Evolutionary conservation across 2,113 vertebrate genomes (phyloP), one percentile per base, ranked within the genome.

Genomic region (Stegastes partitus): DNA sequence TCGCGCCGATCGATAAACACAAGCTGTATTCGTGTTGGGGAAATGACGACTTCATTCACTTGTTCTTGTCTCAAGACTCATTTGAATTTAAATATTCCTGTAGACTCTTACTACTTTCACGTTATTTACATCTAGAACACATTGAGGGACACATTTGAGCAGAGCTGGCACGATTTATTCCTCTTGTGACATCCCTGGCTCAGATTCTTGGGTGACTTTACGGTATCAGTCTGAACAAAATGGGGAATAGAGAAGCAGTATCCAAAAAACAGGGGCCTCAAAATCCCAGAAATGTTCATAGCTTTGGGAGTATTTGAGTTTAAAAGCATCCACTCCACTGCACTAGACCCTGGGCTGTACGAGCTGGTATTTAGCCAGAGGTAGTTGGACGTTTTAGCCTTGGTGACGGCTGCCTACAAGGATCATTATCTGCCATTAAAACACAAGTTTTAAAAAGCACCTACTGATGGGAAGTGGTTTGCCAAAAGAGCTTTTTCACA

Each of bases 1-100:
- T 51, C 22, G 37, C 23, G 39, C 3, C 42, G 37, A 57, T 81
- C 73, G 49, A 64, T 22, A 14, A 66, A 77, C 39, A 69, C 62
- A 72, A 62, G 15, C 34, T 62, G 39, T 28, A 34, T 42, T 73
- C 34, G 12, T 66, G 44, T 82, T 63, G 68, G 14, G 1, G 28
- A 62, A 67, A 25, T 54, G 37, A 37, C 1, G n/a, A 34, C n/a
- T 53, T 57, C 6, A 63, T 75, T 79, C 25, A 34, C 14, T 55
- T 54, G 14, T 4, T 50, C 45, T 16, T 56, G 39, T 56, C 54
- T 16, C 54, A 5, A 55, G 16, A 34, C 16, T 73, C 15, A 64
- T 63, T 59, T 49, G 9, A 56, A 21, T 51, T 65, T 26, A n/a
- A 57, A 51, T 55, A 22, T 51, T 26, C 18, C 57, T 14, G 62